Conservation (phyloP, 2,888 invertebrate species). For the Metopia argyrocephala region DNA sequence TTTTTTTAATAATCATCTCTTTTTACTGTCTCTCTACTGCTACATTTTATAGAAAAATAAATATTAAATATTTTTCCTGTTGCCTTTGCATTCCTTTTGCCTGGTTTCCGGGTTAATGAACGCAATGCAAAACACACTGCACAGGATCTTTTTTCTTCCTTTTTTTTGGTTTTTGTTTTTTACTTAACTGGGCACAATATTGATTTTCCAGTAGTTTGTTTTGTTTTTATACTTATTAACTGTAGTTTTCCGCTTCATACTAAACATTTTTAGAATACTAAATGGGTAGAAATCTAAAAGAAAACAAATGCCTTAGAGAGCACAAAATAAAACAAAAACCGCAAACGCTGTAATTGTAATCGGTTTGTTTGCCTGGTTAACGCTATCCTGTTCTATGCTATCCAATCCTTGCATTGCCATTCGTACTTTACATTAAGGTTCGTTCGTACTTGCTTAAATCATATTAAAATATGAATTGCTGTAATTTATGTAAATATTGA, state of each 20-base stretch:
- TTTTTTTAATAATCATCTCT: conserved; percentile 49
- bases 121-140: conserved; percentile 46
- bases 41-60: not conserved
- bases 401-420: too few species aligned
- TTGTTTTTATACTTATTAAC: conserved; percentile 36
- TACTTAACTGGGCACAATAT: conserved; percentile 59
- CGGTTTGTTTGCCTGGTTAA: conserved; percentile 53
- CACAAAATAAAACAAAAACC: conserved; percentile 32
- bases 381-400: too few species aligned
- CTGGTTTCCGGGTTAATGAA: conserved; percentile 63
- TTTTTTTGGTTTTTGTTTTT: conserved; percentile 28
- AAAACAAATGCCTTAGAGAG: not conserved
- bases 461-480: not conserved
- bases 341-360: conserved; percentile 54
- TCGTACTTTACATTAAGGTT: too few species aligned
- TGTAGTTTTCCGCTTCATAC: conserved; percentile 32
- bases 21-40: not conserved
- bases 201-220: conserved; percentile 34
- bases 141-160: conserved; percentile 17
- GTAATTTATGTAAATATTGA: conserved; percentile 39
- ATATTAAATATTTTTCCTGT: not conserved
- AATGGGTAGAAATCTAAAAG: not conserved
- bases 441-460: too few species aligned
- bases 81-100: conserved; percentile 25
- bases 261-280: conserved; percentile 30